phyloP scores from a whole-genome alignment of 2,797 vertebrate species.

The Protonibea diacanthus region DNA sequence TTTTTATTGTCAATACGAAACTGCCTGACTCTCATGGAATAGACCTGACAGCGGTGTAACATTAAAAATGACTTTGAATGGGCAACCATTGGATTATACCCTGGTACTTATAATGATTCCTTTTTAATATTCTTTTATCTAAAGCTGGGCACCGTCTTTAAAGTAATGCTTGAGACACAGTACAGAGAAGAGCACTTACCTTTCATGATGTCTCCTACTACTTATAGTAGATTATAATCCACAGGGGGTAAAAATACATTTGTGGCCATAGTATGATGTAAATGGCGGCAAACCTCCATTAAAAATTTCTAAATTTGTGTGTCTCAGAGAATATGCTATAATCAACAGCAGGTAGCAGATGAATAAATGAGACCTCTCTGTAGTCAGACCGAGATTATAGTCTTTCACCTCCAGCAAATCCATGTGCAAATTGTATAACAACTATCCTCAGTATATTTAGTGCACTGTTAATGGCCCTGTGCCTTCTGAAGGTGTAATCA shows the following conservation, averaged over 20 bases:
- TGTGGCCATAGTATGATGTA: constrained; percentile 19
- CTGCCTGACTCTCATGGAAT: constrained; percentile 45
- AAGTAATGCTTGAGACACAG: constrained; percentile 69
- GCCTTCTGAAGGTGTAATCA: constrained; percentile 92
- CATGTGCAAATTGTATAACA: constrained; percentile 86
- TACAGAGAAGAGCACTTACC: constrained; percentile 69
- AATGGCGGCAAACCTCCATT: constrained; percentile 9
- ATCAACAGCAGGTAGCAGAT: constrained; percentile 26
- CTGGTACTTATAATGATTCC: constrained; percentile 43
- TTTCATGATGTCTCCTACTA: constrained; percentile 62
- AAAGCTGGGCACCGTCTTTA: constrained; percentile 66
- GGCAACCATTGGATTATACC: constrained; percentile 42
- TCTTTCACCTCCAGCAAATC: constrained; percentile 70
- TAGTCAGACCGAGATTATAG: constrained; percentile 31
- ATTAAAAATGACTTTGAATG: constrained; percentile 52
- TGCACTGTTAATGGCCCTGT: constrained; percentile 86
- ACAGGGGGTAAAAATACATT: constrained; percentile 27
- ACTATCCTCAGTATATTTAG: constrained; percentile 90
- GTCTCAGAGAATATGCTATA: constrained; percentile 6
- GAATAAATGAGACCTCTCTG: constrained; percentile 38
- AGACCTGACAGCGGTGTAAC: constrained; percentile 35
- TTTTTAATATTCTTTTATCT: constrained; percentile 63
- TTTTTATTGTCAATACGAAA: constrained; percentile 39
- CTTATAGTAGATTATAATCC: constrained; percentile 44
- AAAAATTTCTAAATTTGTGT: constrained; percentile 25